Conservation (phyloP, 2,888 invertebrate species). For the Lydus trimaculatus region DNA sequence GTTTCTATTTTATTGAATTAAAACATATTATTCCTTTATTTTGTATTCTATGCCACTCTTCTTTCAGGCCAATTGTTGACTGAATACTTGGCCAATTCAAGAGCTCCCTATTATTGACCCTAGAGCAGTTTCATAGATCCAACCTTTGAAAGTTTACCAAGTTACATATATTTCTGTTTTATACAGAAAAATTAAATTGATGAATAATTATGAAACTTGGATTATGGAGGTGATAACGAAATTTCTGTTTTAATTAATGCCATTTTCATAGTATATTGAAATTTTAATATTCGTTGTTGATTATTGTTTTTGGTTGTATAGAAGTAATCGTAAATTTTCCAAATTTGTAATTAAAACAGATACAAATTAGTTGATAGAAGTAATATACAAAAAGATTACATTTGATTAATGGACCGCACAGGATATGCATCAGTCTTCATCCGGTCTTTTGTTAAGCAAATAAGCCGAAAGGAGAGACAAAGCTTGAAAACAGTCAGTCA, state of each 20-base stretch:
- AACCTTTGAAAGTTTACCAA: background rate
- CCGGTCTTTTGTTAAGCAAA: background rate
- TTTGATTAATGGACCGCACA: background rate
- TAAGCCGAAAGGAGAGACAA: background rate
- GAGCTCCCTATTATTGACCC: background rate
- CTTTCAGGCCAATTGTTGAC: background rate
- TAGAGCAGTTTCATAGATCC: background rate
- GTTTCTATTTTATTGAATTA: background rate
- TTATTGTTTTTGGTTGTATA: too few species aligned
- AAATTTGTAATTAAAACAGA: background rate
- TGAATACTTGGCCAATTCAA: background rate
- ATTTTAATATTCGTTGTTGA: too few species aligned
- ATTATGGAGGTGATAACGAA: too few species aligned
- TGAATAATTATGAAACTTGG: too few species aligned
- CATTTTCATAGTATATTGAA: too few species aligned
- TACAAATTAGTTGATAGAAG: background rate
- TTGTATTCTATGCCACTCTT: background rate
- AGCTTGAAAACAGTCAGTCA: background rate
- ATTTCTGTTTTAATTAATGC: too few species aligned
- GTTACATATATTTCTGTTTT: background rate
- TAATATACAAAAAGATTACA: background rate
- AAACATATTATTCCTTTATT: background rate
- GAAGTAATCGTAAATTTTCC: too few species aligned
- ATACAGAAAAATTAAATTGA: background rate
- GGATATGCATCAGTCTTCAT: background rate